Base-by-base conservation (phyloP, 1,140 invertebrate genomes). In the Drosophila kikkawai region DNA sequence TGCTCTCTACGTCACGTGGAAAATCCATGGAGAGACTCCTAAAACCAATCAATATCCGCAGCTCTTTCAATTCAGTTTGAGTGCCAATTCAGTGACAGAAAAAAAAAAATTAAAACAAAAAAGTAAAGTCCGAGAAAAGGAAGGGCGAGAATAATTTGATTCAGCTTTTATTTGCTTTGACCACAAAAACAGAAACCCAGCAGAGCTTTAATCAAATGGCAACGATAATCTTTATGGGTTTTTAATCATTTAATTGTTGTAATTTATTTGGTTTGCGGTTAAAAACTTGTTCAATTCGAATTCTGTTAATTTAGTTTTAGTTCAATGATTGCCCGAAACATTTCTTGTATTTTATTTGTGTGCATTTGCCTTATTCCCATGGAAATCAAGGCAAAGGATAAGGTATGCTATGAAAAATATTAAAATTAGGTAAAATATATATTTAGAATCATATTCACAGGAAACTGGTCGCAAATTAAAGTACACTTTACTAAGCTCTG, bases 1-100 rank as follows among this genome's bases (percentile, higher is more conserved):
- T 34, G 12, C 9, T 32, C 13, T n/a, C 7, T 29, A 45, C 26
- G 36, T 64, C 56, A 39, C 15, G 36, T 29, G 34, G 19, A 29
- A 32, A 75, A 48, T 15, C 50, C 26, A 32, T 15, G 45, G 32
- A 64, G 50, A 63, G 36, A n/a, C 32, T 17, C 19, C 39, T 17
- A 56, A 75, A 76, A 66, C 39, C 74, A 76, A 76, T 76, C 74
- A 76, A 76, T 76, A 76, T 36, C 8, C 45, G 44, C 60, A 76
- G 60, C 51, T 41, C 61, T 76, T 75, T n/a, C 39, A 42, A 37
- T 75, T 65, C 36, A 11, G 37, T 44, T 51, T 42, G 60, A 75
- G 59, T 75, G 73, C 32, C 69, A 41, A 51, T 57, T 47, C 70
- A 65, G 48, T 56, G 59, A 11, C 44, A 34, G 4, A 9, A 13